Evolutionary conservation across 2,888 invertebrate genomes (phyloP), one percentile per base, ranked within the genome.

Genomic region (Lasius platythorax): DNA sequence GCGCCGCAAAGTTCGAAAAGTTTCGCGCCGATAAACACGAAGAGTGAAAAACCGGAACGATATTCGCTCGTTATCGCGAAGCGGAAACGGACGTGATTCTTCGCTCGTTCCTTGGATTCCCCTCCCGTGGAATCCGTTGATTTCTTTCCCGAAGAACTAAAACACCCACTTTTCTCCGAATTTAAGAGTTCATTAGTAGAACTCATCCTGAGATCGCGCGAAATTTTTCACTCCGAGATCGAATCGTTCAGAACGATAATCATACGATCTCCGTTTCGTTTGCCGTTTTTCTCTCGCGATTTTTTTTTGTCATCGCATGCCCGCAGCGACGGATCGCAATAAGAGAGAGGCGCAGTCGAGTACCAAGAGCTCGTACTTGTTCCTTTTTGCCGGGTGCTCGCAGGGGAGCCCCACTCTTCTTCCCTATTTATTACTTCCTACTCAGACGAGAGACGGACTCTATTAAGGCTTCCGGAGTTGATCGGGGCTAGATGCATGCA

Each of bases 391-490:
- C 58, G 72, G 23, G 23, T 72, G 33, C 43, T 30, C 81, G 81
- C 75, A 50, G 40, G 82, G 50, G 18, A 53, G 30, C 66, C 78
- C 30, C 23, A 43, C 30, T 75, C 61, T 82, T 40, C 43, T 8
- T 5, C 33, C 58, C n/a, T 9, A 23, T 53, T 30, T 78, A 66
- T 66, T 82, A 76, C 64, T 67, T 70, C 33, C 33, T 58, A 43
- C 30, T 37, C 15, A 37, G 61, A 15, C 53, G 56, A 61, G 61
- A 61, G 58, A 58, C 40, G 23, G 58, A 61, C 46, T 72, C 50
- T 81, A 81, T 72, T 72, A 81, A 37, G 28, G 56, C 61, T 72
- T 72, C 56, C 72, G 18, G 30, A 40, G 46, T 79, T 72, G 28
- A 72, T 46, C 33, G 46, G 9, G 70, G 18, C 11, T 72, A 33